A percentile compares a stretch with the other conserved stretches of the same genome.
These are phyloP conservation scores for Nomia melanderi DNA, from an alignment of 1,140 invertebrate species.

Conservation along the genomic window DNA sequence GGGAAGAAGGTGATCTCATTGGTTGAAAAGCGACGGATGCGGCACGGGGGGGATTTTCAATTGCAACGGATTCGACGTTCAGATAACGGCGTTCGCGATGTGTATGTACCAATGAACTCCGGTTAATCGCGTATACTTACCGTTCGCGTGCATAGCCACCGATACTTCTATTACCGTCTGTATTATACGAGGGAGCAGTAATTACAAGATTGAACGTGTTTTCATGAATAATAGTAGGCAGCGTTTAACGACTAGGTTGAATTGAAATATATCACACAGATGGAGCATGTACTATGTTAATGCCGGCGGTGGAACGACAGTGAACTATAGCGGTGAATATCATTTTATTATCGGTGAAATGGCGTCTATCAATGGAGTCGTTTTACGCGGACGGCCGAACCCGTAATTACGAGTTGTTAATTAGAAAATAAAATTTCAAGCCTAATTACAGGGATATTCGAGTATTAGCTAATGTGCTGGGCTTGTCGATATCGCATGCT, in stretches of 20 bases:
- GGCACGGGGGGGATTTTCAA: neutral
- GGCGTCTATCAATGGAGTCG: too few relatives aligned
- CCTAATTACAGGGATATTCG: too few relatives aligned
- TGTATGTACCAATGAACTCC: conserved; percentile 13
- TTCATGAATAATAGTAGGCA: conserved; percentile 14
- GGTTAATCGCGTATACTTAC: neutral
- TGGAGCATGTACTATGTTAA: too few relatives aligned
- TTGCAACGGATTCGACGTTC: neutral
- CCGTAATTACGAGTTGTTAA: too few relatives aligned
- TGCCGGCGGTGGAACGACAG: neutral
- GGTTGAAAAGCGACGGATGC: neutral
- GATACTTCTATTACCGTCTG: neutral
- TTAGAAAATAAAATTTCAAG: too few relatives aligned
- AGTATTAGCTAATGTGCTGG: too few relatives aligned
- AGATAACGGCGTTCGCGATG: neutral
- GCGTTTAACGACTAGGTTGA: neutral
- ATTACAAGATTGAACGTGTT: conserved; percentile 19
- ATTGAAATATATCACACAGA: neutral
- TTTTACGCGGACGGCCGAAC: too few relatives aligned
- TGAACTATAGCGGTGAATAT: neutral
- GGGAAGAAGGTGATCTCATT: too few relatives aligned
- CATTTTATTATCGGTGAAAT: neutral
- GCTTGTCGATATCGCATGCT: too few relatives aligned
- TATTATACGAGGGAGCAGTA: neutral
- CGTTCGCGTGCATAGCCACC: too few relatives aligned